phyloP scores from a whole-genome alignment of 2,113 vertebrate genomes.

The Entomyzon cyanotis region DNA sequence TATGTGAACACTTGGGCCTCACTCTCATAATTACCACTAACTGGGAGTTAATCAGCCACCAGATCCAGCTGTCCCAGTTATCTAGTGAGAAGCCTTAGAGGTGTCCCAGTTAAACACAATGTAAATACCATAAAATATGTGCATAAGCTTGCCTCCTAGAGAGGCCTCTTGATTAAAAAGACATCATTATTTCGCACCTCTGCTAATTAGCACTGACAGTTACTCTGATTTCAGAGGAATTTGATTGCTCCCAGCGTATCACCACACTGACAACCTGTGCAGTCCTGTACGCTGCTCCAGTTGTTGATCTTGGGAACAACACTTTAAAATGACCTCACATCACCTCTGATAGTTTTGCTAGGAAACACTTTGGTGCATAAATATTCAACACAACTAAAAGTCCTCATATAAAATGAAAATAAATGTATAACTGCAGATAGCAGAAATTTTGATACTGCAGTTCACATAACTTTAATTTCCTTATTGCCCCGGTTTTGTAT shows the following conservation, averaged over 20 bases:
- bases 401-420: background rate
- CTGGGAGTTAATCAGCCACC: slow-evolving; percentile 30
- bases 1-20: background rate
- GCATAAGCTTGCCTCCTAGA: slow-evolving; percentile 15
- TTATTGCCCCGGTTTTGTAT: background rate
- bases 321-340: background rate
- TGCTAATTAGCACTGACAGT: slow-evolving; percentile 11
- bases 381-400: background rate
- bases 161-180: slow-evolving; percentile 57
- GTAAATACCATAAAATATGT: slow-evolving; percentile 19
- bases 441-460: background rate
- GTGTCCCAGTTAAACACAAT: slow-evolving; percentile 11
- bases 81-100: background rate
- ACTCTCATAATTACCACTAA: slow-evolving; percentile 22
- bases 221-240: background rate
- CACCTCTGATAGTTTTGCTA: background rate
- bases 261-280: background rate
- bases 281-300: background rate
- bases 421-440: background rate
- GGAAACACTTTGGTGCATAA: background rate
- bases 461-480: background rate
- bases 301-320: background rate
- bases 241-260: background rate
- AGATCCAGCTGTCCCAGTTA: background rate
- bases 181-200: slow-evolving; percentile 39